phyloP scores from a whole-genome alignment of 37 sponge, comb jelly and placozoan species.

The Chondrilla cf. caribensis region DNA sequence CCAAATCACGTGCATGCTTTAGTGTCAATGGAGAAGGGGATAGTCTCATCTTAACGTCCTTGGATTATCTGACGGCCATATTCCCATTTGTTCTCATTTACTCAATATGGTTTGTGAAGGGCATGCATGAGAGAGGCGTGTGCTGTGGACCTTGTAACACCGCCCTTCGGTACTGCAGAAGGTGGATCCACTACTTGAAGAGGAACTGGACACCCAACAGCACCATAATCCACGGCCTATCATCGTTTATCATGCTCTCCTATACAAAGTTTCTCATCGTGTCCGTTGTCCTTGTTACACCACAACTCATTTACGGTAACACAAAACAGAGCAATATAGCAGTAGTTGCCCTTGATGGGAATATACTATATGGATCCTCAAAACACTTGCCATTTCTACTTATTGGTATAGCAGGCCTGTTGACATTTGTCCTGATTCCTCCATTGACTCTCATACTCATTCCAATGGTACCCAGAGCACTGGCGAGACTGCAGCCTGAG shows the following conservation, averaged over 20 bases:
- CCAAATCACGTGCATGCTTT: neutral
- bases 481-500: neutral
- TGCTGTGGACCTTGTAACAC: neutral
- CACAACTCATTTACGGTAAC: neutral
- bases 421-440: constrained; percentile 5
- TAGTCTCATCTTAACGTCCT: neutral
- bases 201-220: constrained; percentile 15
- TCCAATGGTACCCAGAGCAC: constrained; percentile 2
- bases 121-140: neutral
- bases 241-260: neutral
- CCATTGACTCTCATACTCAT: neutral
- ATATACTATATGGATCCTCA: neutral
- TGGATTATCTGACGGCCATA: neutral
- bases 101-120: neutral
- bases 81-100: neutral
- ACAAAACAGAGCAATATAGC: neutral
- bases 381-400: neutral
- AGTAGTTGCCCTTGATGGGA: neutral
- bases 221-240: constrained; percentile 13
- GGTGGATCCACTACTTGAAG: neutral
- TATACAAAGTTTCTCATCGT: neutral
- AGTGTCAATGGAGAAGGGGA: neutral
- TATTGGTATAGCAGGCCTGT: neutral
- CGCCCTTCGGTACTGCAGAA: neutral
- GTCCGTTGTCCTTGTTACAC: neutral